Evolutionary conservation across 1,140 invertebrate species (phyloP), one percentile per base, ranked within the genome.

Genomic region (Maconellicoccus hirsutus): DNA sequence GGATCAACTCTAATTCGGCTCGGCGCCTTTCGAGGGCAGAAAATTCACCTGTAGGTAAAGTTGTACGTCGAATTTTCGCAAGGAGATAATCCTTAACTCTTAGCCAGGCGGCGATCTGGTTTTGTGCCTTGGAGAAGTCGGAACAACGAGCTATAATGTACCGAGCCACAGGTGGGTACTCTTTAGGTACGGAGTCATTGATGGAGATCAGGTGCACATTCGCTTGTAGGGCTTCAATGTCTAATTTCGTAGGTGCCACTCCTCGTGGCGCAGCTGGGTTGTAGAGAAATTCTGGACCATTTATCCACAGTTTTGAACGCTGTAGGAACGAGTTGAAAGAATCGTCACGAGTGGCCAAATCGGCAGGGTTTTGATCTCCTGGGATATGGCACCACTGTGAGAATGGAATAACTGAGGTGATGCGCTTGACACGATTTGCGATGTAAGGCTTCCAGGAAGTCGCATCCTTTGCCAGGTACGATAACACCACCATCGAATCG

Each of bases 361-460:
- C 81, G 0, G 78, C 81, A 0, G 81, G 79, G 74, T 83, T 83
- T n/a, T 76, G 59, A 38, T 70, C 10, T 3, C 76, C 75, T 4
- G 75, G 72, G 4, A 82, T 76, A 73, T 82, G 77, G 21, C 72
- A 71, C 78, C 80, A 70, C 19, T 33, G 33, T 21, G 2, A 1
- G n/a, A 22, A 12, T 26, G 52, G 21, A 16, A 72, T 73, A 1
- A 76, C 19, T 26, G 76, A 72, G 39, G 76, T 76, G 66, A 82
- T 79, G 73, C 77, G 69, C 27, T 72, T 70, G 0, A 80, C 77
- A 63, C 79, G 70, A 73, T 83, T 79, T 0, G 72, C 75, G 0
- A 81, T 78, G 75, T 78, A 81, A 0, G 75, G 75, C 75, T 81
- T 78, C 72, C 76, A 76, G 26, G 70, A 70, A n/a, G 71, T 63